Percentiles rank a stretch among this genome's conserved stretches.
These are phyloP conservation scores for Pterocles gutturalis DNA, from an alignment of 2,113 vertebrate genomes.

Conservation along the genomic window DNA sequence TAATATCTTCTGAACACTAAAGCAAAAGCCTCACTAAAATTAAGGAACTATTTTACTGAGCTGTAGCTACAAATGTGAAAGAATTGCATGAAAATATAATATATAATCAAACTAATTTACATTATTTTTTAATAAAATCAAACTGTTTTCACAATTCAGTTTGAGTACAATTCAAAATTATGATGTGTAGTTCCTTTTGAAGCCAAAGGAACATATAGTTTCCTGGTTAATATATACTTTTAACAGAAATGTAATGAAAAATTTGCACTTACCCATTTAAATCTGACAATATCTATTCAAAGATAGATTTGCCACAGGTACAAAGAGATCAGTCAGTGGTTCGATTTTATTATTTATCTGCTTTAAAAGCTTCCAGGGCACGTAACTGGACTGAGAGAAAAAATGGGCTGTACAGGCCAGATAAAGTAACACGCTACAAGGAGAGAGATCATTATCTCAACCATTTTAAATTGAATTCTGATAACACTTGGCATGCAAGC, in stretches of 20 bases:
- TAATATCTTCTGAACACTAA: neutral
- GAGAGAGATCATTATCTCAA: constrained; percentile 10
- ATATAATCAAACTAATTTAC: neutral
- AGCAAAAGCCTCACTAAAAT: neutral
- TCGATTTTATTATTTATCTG: neutral
- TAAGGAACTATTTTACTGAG: neutral
- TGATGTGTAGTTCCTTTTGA: neutral
- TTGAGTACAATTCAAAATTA: neutral
- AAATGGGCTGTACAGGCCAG: neutral
- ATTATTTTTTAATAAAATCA: neutral
- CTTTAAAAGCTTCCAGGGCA: neutral
- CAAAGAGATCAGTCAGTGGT: neutral
- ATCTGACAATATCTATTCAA: neutral
- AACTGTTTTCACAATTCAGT: neutral
- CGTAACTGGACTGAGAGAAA: neutral
- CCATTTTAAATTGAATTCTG: constrained; percentile 22
- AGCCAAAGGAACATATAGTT: neutral
- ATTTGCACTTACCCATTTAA: neutral
- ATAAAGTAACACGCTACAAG: neutral
- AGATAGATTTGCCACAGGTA: neutral
- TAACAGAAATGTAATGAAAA: neutral
- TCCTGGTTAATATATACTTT: neutral
- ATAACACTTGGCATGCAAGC: neutral
- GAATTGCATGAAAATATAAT: neutral
- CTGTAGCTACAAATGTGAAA: neutral